Conservation (phyloP, 2,797 vertebrate species). For the Menidia menidia region DNA sequence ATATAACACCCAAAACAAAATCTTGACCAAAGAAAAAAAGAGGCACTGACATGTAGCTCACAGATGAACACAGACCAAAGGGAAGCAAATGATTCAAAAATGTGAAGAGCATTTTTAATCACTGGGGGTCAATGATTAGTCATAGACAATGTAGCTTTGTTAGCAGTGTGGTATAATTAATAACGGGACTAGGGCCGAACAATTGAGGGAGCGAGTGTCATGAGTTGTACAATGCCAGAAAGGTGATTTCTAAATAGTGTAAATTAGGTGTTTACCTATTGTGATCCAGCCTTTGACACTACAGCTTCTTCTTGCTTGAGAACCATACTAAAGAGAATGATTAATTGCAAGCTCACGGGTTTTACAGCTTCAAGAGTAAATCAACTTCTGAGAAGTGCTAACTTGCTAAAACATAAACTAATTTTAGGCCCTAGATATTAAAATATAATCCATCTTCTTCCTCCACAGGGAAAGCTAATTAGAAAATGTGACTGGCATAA, state of each 20-base stretch:
- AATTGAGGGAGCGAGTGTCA: conserved; percentile 75
- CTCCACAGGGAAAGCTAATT: conserved; percentile 88
- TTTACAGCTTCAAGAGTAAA: conserved; percentile 92
- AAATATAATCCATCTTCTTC: conserved; percentile 95
- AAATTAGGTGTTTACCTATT: conserved; percentile 86
- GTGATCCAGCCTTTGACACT: conserved; percentile 84
- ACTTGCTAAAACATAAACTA: conserved; percentile 95
- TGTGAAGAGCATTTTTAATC: conserved; percentile 79
- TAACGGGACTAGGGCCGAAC: conserved; percentile 76
- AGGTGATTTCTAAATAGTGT: conserved; percentile 86
- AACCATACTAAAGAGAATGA: conserved; percentile 85
- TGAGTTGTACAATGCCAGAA: conserved; percentile 77
- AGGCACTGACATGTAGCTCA: conserved; percentile 50
- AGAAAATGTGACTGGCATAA: conserved; percentile 89
- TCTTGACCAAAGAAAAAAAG: conserved; percentile 66
- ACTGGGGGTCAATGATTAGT: conserved; percentile 82
- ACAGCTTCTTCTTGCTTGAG: conserved; percentile 80
- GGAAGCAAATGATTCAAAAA: conserved; percentile 68
- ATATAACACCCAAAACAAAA: conserved; percentile 72
- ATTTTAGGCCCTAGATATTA: conserved; percentile 92
- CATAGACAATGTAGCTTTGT: conserved; percentile 84
- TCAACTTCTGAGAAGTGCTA: conserved; percentile 91
- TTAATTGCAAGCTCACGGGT: conserved; percentile 89
- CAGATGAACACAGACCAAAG: conserved; percentile 61
- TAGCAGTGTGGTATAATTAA: conserved; percentile 84